Evolutionary conservation across 2,113 vertebrate species (phyloP).

Genomic region (Urocitellus parryii): DNA sequence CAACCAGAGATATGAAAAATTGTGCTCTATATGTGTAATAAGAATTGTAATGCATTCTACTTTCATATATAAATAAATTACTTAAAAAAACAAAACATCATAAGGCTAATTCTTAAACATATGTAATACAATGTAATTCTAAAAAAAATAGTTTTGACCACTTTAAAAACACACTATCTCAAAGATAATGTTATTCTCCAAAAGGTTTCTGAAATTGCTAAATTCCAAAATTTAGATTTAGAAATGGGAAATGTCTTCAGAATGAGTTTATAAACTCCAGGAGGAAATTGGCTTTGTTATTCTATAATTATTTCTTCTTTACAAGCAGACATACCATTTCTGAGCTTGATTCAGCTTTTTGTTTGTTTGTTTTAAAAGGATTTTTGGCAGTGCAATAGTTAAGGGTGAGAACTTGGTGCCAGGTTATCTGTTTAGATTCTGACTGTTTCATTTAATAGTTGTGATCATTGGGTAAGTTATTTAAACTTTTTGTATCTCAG

Average conservation of each 20-base stretch:
- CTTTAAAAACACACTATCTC: background rate
- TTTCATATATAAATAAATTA: too few relatives aligned
- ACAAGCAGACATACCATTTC: background rate
- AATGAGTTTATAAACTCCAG: background rate
- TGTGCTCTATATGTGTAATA: too few relatives aligned
- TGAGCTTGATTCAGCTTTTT: background rate
- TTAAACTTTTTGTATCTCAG: background rate
- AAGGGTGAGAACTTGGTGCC: background rate
- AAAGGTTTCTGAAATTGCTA: background rate
- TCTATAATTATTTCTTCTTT: background rate
- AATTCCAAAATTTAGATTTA: too few relatives aligned
- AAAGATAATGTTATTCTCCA: background rate
- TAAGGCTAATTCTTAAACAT: slow-evolving; percentile 1
- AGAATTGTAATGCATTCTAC: too few relatives aligned
- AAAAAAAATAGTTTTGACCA: background rate
- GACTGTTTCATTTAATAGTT: background rate
- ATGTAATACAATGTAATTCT: background rate
- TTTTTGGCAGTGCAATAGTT: background rate
- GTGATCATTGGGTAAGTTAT: background rate
- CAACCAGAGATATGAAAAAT: too few relatives aligned
- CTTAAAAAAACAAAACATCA: too few relatives aligned
- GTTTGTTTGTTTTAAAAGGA: background rate
- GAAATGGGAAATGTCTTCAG: slow-evolving; percentile 6
- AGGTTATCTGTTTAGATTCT: background rate
- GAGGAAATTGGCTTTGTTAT: background rate